These are phyloP conservation scores for Siphamia tubifer DNA, from an alignment of 2,113 vertebrate species.

Conservation along the genomic window DNA sequence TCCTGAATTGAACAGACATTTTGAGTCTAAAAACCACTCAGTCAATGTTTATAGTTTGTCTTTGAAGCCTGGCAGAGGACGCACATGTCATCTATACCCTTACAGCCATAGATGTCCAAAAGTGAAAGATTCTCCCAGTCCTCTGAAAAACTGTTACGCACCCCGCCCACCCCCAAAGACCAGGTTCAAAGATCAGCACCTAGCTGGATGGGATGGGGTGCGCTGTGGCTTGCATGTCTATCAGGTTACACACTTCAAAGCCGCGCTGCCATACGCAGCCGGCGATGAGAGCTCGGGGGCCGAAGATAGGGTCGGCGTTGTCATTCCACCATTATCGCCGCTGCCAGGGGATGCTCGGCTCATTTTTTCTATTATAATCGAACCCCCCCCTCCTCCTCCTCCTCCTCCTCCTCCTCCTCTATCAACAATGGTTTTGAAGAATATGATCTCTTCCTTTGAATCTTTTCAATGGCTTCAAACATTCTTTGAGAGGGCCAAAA, in stretches of 20 bases:
- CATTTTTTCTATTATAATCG: constrained; percentile 61
- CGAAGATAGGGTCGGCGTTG: constrained; percentile 63
- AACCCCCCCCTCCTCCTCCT: constrained; percentile 13
- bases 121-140: constrained; percentile 17
- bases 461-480: constrained; percentile 62
- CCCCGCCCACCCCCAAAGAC: constrained; percentile 69
- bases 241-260: constrained; percentile 84
- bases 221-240: constrained; percentile 73
- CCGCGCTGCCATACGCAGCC: constrained; percentile 71
- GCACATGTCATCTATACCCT: constrained; percentile 15
- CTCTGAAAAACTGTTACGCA: constrained; percentile 63
- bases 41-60: neutral
- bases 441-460: constrained; percentile 77
- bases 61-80: constrained; percentile 10
- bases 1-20: no score
- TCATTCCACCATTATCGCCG: constrained; percentile 70
- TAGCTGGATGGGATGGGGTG: constrained; percentile 63
- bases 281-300: constrained; percentile 68
- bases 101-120: constrained; percentile 24
- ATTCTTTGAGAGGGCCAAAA: constrained; percentile 25
- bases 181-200: constrained; percentile 81
- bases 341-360: constrained; percentile 58
- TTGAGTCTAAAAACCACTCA: no score
- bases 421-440: constrained; percentile 73
- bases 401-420: constrained; percentile 22